phyloP scores from a whole-genome alignment of 1,140 invertebrate species.

The Drosophila seguyi region DNA sequence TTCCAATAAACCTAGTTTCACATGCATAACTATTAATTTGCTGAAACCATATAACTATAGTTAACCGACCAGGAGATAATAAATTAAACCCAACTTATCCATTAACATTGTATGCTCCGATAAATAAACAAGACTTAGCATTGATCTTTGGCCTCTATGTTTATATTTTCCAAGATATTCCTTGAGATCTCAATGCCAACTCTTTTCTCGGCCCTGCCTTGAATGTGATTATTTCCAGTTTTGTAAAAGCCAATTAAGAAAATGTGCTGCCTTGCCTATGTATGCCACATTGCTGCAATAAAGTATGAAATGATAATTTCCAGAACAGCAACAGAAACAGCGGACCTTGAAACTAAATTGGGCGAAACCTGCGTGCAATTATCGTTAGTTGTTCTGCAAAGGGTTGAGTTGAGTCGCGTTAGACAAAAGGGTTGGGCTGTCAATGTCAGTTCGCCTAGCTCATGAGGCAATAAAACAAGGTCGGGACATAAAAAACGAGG shows the following conservation, averaged over 20 bases:
- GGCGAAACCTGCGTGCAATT: constrained; percentile 78
- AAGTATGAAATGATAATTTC: constrained; percentile 72
- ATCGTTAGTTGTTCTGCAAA: constrained; percentile 77
- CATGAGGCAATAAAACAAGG: constrained; percentile 67
- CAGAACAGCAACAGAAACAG: constrained; percentile 52
- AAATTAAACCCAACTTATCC: neutral
- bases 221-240: constrained; percentile 73
- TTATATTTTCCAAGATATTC: neutral
- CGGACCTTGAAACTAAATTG: constrained; percentile 78
- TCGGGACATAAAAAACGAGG: constrained; percentile 57
- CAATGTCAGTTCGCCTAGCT: constrained; percentile 60
- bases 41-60: neutral
- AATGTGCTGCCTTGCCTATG: constrained; percentile 47
- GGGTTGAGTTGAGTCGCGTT: constrained; percentile 62
- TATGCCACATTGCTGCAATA: constrained; percentile 61
- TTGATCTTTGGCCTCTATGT: constrained; percentile 7
- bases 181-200: constrained; percentile 11
- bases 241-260: constrained; percentile 55
- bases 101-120: neutral
- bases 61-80: neutral
- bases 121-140: neutral
- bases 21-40: neutral
- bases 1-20: neutral
- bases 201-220: constrained; percentile 36
- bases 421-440: constrained; percentile 51